Conservation (phyloP, 2,888 invertebrate genomes). For the Sphinx pinastri region DNA sequence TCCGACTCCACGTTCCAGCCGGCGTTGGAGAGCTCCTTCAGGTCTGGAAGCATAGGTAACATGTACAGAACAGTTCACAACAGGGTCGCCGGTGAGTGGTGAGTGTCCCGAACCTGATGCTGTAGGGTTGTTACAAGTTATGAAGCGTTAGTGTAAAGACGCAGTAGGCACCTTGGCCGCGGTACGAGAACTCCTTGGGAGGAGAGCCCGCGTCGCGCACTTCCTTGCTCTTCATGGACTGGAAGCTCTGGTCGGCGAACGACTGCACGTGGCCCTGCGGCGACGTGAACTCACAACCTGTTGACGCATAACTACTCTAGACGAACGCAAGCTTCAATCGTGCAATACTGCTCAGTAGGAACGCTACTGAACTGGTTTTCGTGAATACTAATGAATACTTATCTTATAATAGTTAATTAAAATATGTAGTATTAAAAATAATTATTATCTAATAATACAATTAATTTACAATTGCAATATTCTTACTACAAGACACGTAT, state of each 20-base stretch:
- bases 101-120: slow-evolving; percentile 26
- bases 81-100: not conserved
- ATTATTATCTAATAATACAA: no score
- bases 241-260: slow-evolving; percentile 89
- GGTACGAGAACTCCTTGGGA: slow-evolving; percentile 84
- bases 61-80: slow-evolving; percentile 1
- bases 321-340: slow-evolving; percentile 7
- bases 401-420: no score
- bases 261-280: slow-evolving; percentile 87
- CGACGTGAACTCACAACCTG: slow-evolving; percentile 78
- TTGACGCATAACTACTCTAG: slow-evolving; percentile 60
- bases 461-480: no score
- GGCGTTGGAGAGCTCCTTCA: slow-evolving; percentile 78
- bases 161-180: slow-evolving; percentile 75
- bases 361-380: no score
- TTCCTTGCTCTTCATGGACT: slow-evolving; percentile 91
- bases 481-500: no score
- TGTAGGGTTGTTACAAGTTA: slow-evolving; percentile 54
- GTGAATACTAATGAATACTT: no score
- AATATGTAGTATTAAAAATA: no score
- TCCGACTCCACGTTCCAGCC: slow-evolving; percentile 88
- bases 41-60: slow-evolving; percentile 62
- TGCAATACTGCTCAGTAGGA: not conserved
- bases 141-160: slow-evolving; percentile 63
- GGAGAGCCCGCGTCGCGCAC: slow-evolving; percentile 91